Percentiles rank a stretch among this genome's conserved stretches.
These are phyloP conservation scores for Camponotus vicinus DNA, from an alignment of 1,140 invertebrate genomes.

Conservation along the genomic window DNA sequence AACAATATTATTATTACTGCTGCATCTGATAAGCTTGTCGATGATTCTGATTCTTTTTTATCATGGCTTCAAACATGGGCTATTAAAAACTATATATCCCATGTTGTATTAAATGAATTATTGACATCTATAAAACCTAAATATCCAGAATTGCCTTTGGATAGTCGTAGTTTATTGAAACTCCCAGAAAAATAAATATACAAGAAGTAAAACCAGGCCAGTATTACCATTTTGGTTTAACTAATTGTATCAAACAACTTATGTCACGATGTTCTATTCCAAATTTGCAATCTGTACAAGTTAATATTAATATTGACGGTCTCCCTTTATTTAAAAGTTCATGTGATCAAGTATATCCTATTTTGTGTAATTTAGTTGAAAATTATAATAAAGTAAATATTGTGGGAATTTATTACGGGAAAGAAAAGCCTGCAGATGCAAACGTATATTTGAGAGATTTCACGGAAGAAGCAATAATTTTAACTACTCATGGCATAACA, in stretches of 20 bases:
- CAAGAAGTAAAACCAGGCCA: not conserved
- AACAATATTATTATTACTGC: not conserved
- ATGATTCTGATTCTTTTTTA: not conserved
- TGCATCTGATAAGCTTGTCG: not conserved
- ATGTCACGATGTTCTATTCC: not conserved
- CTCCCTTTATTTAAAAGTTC: slow-evolving; percentile 5
- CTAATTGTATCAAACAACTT: slow-evolving; percentile 12
- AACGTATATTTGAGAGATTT: slow-evolving; percentile 8
- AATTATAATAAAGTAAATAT: slow-evolving; percentile 1
- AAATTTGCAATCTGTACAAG: not conserved
- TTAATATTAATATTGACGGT: not conserved
- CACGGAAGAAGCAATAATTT: not conserved
- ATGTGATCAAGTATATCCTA: not conserved
- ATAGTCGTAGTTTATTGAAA: not conserved
- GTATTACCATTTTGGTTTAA: slow-evolving; percentile 4
- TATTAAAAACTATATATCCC: not conserved
- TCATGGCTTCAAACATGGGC: not conserved
- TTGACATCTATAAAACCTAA: not conserved
- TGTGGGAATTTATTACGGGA: slow-evolving; percentile 1
- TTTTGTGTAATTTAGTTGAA: not conserved
- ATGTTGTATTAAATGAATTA: slow-evolving; percentile 16
- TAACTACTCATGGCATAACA: not conserved
- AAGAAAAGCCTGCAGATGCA: not conserved
- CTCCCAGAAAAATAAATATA: not conserved
- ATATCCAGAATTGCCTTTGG: not conserved